Percentiles rank a stretch among this genome's conserved stretches.
Conservation (phyloP, 1,140 invertebrate species). For the Thaumatotibia leucotreta region DNA sequence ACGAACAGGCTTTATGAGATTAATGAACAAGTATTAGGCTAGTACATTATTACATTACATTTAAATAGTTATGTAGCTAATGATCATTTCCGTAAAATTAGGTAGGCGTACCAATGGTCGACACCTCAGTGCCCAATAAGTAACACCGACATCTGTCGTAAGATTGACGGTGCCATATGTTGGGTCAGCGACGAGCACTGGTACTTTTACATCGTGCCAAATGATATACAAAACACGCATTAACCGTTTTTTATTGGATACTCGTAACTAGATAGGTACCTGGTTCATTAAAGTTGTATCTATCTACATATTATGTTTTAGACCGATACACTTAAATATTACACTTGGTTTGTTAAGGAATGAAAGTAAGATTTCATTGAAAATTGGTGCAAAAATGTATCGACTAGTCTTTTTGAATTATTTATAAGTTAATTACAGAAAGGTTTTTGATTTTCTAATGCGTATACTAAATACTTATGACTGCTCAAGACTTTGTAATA, state of each 20-base stretch:
- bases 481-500: background rate
- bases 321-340: too few species aligned
- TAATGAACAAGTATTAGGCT: background rate
- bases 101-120: too few species aligned
- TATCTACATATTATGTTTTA: too few species aligned
- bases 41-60: background rate
- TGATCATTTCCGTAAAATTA: background rate
- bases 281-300: background rate
- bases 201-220: background rate
- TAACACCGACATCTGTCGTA: too few species aligned
- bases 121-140: too few species aligned
- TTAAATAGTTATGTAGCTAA: background rate
- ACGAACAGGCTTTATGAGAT: background rate
- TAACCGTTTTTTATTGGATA: background rate
- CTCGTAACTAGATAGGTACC: background rate
- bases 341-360: background rate
- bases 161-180: too few species aligned
- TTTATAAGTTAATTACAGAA: background rate
- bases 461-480: background rate
- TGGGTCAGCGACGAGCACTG: too few species aligned
- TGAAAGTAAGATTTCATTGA: background rate
- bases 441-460: background rate
- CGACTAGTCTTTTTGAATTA: background rate
- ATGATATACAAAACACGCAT: background rate
- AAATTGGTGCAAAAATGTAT: background rate